A percentile compares a stretch with the other conserved stretches of the same genome.
These are phyloP conservation scores for Polypedilum vanderplanki DNA, from an alignment of 1,140 invertebrate genomes.

Conservation along the genomic window DNA sequence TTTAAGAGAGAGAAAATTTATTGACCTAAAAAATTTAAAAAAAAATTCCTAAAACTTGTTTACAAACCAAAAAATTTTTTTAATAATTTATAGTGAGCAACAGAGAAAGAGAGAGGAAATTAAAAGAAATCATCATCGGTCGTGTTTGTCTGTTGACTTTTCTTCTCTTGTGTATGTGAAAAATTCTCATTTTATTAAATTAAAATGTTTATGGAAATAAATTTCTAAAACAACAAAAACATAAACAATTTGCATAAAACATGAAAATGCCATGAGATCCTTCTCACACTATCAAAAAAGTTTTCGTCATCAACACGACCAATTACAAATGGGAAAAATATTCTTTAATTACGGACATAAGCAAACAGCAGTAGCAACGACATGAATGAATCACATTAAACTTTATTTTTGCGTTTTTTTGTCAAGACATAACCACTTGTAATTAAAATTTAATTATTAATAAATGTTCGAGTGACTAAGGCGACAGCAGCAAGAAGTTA, in stretches of 20 bases:
- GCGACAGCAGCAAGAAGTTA: too few relatives aligned
- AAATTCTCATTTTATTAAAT: conserved; percentile 5
- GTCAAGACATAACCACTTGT: conserved; percentile 13
- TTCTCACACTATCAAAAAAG: too few relatives aligned
- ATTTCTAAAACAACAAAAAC: neutral
- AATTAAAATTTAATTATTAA: conserved; percentile 29
- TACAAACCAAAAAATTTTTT: too few relatives aligned
- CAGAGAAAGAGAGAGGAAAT: neutral
- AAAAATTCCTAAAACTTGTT: too few relatives aligned
- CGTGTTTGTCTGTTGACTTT: neutral
- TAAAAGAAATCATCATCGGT: neutral
- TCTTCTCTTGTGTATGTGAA: neutral
- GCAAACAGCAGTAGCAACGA: neutral
- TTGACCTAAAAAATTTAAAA: too few relatives aligned
- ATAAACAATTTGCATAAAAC: conserved; percentile 27
- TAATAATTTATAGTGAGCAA: neutral
- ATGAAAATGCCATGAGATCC: conserved; percentile 13
- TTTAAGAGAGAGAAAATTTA: too few relatives aligned
- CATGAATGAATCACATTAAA: too few relatives aligned
- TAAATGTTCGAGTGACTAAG: conserved; percentile 12
- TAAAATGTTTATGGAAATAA: conserved; percentile 8
- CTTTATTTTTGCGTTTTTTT: neutral
- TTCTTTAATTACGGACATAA: conserved; percentile 25
- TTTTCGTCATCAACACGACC: neutral
- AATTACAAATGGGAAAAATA: neutral